Percentiles rank a stretch among this genome's conserved stretches.
These are phyloP conservation scores for Thripadectes ignobilis DNA, from an alignment of 2,797 vertebrate genomes.

Conservation along the genomic window DNA sequence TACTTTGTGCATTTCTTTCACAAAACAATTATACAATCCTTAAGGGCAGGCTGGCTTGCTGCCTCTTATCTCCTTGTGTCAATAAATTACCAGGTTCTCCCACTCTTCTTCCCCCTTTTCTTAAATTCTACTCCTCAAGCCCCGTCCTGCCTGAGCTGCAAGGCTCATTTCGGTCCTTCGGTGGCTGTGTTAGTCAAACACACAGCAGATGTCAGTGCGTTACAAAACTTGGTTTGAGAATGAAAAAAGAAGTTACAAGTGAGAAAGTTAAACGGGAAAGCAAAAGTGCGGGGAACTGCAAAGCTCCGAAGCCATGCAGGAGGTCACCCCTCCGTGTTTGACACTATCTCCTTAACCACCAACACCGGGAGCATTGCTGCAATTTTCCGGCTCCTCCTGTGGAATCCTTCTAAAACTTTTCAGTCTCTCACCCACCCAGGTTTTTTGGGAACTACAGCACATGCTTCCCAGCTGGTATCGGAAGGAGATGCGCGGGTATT, in stretches of 20 bases:
- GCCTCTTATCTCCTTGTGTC: not conserved
- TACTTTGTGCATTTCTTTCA: not conserved
- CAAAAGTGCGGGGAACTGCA: not conserved
- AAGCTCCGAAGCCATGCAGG: not conserved
- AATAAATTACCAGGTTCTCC: not conserved
- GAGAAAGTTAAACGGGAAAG: not conserved
- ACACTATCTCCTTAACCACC: not conserved
- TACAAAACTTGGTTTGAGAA: slow-evolving; percentile 50
- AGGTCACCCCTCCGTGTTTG: not conserved
- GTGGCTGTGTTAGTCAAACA: slow-evolving; percentile 36
- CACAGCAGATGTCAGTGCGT: slow-evolving; percentile 73
- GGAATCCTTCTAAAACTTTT: not conserved
- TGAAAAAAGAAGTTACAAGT: not conserved
- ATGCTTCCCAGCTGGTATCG: not conserved
- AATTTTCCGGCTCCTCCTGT: not conserved
- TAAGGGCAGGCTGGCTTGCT: not conserved
- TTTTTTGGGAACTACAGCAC: not conserved
- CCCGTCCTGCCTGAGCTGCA: accelerated
- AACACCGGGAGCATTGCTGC: not conserved
- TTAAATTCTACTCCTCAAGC: not conserved
- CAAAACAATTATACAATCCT: not conserved
- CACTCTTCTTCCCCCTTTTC: not conserved
- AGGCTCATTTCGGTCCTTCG: not conserved
- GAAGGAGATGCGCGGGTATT: not conserved
- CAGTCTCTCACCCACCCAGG: not conserved